These are phyloP conservation scores for Herpailurus yagouaroundi DNA, from an alignment of 2,113 vertebrate species.

Conservation along the genomic window DNA sequence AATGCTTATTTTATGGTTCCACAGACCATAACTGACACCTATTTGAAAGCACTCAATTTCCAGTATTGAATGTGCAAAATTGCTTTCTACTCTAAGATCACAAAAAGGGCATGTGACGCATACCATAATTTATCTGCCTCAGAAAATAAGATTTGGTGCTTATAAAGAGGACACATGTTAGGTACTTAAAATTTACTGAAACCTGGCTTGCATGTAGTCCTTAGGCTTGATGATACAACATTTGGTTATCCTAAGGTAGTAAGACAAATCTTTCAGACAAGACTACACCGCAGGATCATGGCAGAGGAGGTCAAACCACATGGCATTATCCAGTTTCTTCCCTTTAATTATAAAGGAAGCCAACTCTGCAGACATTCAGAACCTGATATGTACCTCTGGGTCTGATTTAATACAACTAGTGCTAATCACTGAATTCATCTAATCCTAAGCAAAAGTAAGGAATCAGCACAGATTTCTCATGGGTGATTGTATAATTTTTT, in stretches of 20 bases:
- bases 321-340: neutral
- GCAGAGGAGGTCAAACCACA: neutral
- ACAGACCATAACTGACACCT: constrained; percentile 45
- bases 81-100: constrained; percentile 23
- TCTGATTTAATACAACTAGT: neutral
- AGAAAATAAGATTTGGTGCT: constrained; percentile 35
- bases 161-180: neutral
- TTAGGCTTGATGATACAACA: neutral
- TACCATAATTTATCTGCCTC: neutral
- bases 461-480: neutral
- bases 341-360: neutral
- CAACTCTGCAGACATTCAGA: neutral
- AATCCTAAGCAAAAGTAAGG: neutral
- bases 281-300: neutral
- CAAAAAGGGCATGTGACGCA: neutral
- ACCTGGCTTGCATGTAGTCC: neutral
- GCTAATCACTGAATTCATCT: neutral
- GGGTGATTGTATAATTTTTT: neutral
- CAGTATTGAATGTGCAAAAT: constrained; percentile 51
- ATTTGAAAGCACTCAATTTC: constrained; percentile 26
- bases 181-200: neutral
- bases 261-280: neutral
- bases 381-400: neutral
- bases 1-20: constrained; percentile 53
- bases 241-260: neutral